phyloP scores from a whole-genome alignment of 2,888 invertebrate species.

The Lepas anatifera region DNA sequence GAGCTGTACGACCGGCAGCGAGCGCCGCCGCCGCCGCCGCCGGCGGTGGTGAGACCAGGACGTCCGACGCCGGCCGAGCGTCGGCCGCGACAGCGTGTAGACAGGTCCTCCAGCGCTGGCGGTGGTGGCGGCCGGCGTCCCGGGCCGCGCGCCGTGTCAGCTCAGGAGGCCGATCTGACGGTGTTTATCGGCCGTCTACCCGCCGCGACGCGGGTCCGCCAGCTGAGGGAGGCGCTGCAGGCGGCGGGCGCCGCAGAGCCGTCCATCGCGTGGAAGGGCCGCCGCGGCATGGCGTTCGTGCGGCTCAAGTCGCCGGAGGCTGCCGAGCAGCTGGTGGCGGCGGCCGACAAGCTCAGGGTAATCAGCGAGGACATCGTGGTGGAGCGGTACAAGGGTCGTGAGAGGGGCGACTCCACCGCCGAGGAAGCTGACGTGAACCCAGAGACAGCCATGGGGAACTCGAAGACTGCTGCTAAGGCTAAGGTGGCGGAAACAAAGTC shows the following conservation, averaged over 20 bases:
- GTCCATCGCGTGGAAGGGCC: conserved; percentile 1
- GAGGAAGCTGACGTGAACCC: background rate
- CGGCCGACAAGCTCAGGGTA: background rate
- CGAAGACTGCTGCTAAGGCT: no score
- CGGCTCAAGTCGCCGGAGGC: background rate
- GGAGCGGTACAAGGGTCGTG: background rate
- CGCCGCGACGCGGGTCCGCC: background rate
- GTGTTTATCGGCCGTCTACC: conserved; percentile 6
- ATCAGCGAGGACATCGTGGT: background rate
- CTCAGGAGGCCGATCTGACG: background rate
- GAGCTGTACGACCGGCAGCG: background rate
- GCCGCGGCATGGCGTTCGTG: conserved; percentile 6
- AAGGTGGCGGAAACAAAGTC: no score
- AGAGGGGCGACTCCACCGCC: background rate
- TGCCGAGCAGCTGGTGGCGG: background rate
- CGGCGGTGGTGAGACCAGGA: no score
- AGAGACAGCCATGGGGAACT: no score
- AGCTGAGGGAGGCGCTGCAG: background rate
- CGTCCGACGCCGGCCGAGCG: no score
- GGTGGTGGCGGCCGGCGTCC: background rate
- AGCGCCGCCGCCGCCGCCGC: background rate
- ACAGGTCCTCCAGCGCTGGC: background rate
- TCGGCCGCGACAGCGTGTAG: background rate
- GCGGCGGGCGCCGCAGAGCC: background rate
- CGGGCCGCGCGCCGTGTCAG: background rate